Base-by-base conservation (phyloP, 2,797 vertebrate genomes). In the Hephaestus fuliginosus region DNA sequence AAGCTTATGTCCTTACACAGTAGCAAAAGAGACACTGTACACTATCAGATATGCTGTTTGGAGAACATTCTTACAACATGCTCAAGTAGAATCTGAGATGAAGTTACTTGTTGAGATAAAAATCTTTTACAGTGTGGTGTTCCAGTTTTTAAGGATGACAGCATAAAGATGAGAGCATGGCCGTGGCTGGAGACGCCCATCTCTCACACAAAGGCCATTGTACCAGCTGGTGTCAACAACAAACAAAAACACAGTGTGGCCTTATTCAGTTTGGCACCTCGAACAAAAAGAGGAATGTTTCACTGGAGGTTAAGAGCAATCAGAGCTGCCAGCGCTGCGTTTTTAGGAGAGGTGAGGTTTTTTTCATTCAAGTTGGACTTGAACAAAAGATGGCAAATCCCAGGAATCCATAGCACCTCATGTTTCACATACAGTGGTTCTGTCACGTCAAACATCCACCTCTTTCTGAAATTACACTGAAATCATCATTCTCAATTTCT, bases 131-230 rank as follows among this genome's bases (percentile, higher is more conserved):
- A 81, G 81, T 74, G 78, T 73, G 76, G 76, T 74, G 81, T 74
- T 87, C 74, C 84, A 89, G 85, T 91, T 83, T 81, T 61, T 20
- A 46, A 84, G 82, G 81, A 87, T 89, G 92, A 94, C 86, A 82
- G 86, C 88, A 88, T 77, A 12, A 30, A 62, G 83, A 85, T 80
- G 88, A 83, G 72, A 75, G 81, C 89, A 76, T 51, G 70, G 84
- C 83, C n/a, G 84, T 81, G 83, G 81, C 89, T 78, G 78, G 74
- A 86, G 83, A 85, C 67, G n/a, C 76, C 80, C 78, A 9, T 68
- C 86, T 74, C 60, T 33, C 49, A 80, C 78, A 95, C 92, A 93
- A 91, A 87, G 86, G 84, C 85, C 85, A 64, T 84, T 92, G 88
- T 94, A 73, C 74, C 86, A 66, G 82, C 78, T 61, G 78, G 84